Percentiles rank a stretch among this genome's conserved stretches.
phyloP scores from a whole-genome alignment of 2,113 vertebrate genomes.

The Danio rerio region GRCz12tu NC_133186.1:25466001-25466500 shows the following conservation, averaged over 20 bases:
- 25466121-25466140: conserved; percentile 98
- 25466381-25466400: neutral
- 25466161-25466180: conserved; percentile 20
- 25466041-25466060: neutral
- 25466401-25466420: neutral
- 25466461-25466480: conserved; percentile 89
- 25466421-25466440: conserved; percentile 89
- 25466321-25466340: neutral
- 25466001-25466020: neutral
- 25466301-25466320: conserved; percentile 38
- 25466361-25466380: neutral
- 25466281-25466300: conserved; percentile 1
- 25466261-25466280: conserved; percentile 20
- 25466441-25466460: conserved; percentile 87
- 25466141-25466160: conserved; percentile 63
- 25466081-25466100: conserved; percentile 98
- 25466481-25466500: conserved; percentile 85
- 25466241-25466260: neutral
- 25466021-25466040: neutral
- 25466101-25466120: conserved; percentile 98
- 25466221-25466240: conserved; percentile 4
- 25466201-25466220: conserved; percentile 3
- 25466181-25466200: conserved; percentile 21
- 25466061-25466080: conserved; percentile 70
- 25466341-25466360: neutral